Evolutionary conservation across 2,797 vertebrate species (phyloP).

Genomic region (Eulemur mongoz): DNA sequence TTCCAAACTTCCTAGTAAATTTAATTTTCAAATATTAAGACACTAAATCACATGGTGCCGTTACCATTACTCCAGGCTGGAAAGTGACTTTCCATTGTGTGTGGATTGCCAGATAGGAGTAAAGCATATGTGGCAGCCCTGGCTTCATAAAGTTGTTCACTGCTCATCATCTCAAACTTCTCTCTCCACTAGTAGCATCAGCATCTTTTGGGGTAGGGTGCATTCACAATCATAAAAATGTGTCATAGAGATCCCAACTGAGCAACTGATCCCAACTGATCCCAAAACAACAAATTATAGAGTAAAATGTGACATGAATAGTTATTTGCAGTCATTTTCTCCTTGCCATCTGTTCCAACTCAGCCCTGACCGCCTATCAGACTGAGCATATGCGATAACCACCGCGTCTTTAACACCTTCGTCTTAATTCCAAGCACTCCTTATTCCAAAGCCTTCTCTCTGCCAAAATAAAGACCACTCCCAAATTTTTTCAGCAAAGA

Average conservation of each 20-base stretch:
- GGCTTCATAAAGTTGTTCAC: neutral
- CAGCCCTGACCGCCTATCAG: slow-evolving; percentile 55
- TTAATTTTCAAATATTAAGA: neutral
- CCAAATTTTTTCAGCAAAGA: slow-evolving; percentile 30
- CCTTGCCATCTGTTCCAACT: slow-evolving; percentile 70
- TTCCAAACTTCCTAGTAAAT: slow-evolving; percentile 55
- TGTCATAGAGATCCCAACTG: slow-evolving; percentile 56
- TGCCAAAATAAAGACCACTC: slow-evolving; percentile 49
- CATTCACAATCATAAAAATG: neutral
- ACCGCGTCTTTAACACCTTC: slow-evolving; percentile 58
- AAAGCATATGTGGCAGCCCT: neutral
- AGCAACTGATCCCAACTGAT: slow-evolving; percentile 58
- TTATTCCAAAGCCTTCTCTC: slow-evolving; percentile 53
- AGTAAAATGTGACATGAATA: slow-evolving; percentile 74
- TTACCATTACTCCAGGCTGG: neutral
- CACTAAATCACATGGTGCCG: neutral
- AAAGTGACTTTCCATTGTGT: neutral
- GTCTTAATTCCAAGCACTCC: slow-evolving; percentile 66
- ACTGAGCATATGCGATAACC: slow-evolving; percentile 63
- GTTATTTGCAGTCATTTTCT: slow-evolving; percentile 53
- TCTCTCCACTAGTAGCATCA: neutral
- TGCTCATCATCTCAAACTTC: neutral
- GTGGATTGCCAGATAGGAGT: neutral
- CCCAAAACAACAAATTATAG: slow-evolving; percentile 25
- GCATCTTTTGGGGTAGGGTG: neutral